Percentiles rank a stretch among this genome's conserved stretches.
phyloP scores from a whole-genome alignment of 2,888 invertebrate species.

The Caenorhabditis angaria region DNA sequence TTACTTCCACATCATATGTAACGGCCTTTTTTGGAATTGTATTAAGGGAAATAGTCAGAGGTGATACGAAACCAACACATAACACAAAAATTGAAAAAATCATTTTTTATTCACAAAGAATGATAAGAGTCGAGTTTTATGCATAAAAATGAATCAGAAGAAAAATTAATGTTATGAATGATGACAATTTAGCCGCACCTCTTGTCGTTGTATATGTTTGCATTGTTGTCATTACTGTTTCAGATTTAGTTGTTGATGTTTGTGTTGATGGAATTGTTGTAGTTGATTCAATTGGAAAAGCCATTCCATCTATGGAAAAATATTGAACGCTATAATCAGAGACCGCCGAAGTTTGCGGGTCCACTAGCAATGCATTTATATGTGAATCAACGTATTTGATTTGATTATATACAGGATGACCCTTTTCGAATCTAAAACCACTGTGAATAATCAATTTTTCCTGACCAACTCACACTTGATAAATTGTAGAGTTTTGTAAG shows the following conservation, averaged over 20 bases:
- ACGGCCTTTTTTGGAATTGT: neutral
- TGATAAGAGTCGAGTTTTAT: neutral
- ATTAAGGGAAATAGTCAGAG: neutral
- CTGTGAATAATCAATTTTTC: neutral
- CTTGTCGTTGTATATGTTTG: neutral
- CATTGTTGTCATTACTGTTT: neutral
- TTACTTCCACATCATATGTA: neutral
- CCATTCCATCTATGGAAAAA: neutral
- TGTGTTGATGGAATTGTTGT: neutral
- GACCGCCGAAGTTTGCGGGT: neutral
- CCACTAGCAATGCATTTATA: neutral
- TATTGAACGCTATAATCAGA: neutral
- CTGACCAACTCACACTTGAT: neutral
- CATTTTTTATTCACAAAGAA: neutral
- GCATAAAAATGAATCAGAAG: neutral
- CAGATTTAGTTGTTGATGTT: neutral
- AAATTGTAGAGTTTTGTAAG: constrained; percentile 5
- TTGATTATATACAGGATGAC: neutral
- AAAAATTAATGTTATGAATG: neutral
- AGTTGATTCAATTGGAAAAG: neutral
- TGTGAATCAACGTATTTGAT: neutral
- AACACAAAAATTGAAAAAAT: neutral
- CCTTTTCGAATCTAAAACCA: neutral
- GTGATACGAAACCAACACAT: neutral
- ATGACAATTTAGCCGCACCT: neutral